These are phyloP conservation scores for Cerceris rybyensis DNA, from an alignment of 2,888 invertebrate genomes.

Conservation along the genomic window DNA sequence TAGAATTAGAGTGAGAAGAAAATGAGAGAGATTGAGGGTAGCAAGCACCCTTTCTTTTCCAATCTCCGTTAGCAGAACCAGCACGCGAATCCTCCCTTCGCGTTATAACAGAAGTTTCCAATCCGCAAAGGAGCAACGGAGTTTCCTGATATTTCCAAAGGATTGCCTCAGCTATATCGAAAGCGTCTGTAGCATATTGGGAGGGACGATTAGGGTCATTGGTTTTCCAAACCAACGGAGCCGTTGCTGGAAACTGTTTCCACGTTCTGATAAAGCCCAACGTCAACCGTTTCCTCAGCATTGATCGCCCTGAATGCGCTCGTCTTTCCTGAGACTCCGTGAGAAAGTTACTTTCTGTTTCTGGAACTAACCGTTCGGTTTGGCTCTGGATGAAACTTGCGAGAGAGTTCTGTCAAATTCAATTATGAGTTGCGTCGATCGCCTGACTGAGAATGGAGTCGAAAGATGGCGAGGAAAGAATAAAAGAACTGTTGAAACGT, in stretches of 20 bases:
- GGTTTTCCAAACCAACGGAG: constrained; percentile 62
- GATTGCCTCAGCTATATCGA: constrained; percentile 28
- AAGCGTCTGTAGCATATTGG: constrained; percentile 37
- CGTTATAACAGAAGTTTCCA: neutral
- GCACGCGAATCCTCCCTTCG: neutral
- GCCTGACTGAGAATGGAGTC: too few relatives aligned
- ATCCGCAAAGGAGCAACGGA: neutral
- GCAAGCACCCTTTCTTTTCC: neutral
- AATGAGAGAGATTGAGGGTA: too few relatives aligned
- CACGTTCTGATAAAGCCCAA: constrained; percentile 44
- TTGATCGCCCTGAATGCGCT: constrained; percentile 49
- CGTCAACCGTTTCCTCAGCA: constrained; percentile 20
- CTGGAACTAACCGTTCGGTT: constrained; percentile 15
- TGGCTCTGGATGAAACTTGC: neutral
- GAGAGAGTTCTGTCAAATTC: too few relatives aligned
- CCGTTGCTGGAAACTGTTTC: constrained; percentile 48
- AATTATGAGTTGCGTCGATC: too few relatives aligned
- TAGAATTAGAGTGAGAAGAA: too few relatives aligned
- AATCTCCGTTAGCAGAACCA: neutral
- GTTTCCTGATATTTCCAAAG: constrained; percentile 33
- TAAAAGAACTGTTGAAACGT: too few relatives aligned
- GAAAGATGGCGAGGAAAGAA: too few relatives aligned
- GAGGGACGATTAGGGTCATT: constrained; percentile 69
- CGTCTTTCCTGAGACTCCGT: constrained; percentile 18
- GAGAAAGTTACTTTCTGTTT: neutral